Evolutionary conservation across 1,140 invertebrate genomes (phyloP).

Genomic region (Aphaenogaster ashmeadi): DNA sequence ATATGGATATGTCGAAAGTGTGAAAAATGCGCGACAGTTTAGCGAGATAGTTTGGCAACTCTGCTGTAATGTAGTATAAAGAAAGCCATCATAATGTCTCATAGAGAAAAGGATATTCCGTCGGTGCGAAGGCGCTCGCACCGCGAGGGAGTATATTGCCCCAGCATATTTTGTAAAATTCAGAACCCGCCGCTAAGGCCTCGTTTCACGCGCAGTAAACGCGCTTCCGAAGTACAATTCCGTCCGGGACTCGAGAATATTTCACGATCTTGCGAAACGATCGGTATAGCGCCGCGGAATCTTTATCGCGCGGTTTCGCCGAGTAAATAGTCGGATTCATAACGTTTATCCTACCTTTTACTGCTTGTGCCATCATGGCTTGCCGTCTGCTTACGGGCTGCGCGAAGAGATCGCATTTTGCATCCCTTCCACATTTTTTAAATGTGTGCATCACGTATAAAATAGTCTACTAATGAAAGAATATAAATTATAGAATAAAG

Average conservation of each 20-base stretch:
- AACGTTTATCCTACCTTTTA: constrained; percentile 55
- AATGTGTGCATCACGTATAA: neutral
- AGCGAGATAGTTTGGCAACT: constrained; percentile 17
- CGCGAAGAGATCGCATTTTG: neutral
- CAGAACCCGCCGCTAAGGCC: constrained; percentile 66
- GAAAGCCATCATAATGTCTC: constrained; percentile 41
- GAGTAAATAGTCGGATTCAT: constrained; percentile 33
- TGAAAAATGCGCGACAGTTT: neutral
- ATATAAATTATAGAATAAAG: neutral
- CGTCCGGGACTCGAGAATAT: constrained; percentile 70
- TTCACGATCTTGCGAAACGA: constrained; percentile 75
- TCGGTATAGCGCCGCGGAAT: constrained; percentile 55
- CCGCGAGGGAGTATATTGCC: constrained; percentile 64
- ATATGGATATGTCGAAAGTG: neutral
- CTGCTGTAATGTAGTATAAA: constrained; percentile 3
- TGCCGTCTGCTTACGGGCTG: constrained; percentile 10
- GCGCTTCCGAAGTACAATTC: constrained; percentile 66
- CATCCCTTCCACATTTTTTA: neutral
- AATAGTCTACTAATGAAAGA: neutral
- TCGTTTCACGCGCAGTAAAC: constrained; percentile 74
- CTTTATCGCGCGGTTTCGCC: constrained; percentile 68
- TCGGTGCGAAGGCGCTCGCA: neutral
- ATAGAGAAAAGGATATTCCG: constrained; percentile 43
- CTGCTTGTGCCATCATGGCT: constrained; percentile 32
- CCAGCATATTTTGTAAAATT: constrained; percentile 75